Base-by-base conservation (phyloP, 2,797 vertebrate genomes). In the Apodemus agrarius region DNA sequence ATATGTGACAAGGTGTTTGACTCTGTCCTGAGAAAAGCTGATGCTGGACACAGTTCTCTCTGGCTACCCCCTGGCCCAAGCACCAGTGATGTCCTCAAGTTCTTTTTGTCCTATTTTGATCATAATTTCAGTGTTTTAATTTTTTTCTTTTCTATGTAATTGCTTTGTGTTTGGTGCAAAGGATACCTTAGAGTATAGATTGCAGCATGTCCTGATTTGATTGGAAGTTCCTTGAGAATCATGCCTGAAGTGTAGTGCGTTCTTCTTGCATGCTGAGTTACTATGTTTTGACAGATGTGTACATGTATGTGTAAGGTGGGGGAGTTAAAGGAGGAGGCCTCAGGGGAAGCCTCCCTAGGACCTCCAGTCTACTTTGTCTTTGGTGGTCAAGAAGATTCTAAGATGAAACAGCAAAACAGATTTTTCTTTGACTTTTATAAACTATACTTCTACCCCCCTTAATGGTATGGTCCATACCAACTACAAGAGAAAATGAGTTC, bases 141-240 rank as follows among this genome's bases (percentile, higher is more conserved):
- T 84, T 79, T 96, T 87, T 26, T 80, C 8, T 61, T 81, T 81
- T 74, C 75, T 92, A 22, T 92, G 76, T 76, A 52, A 76, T 81
- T 76, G 24, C 31, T 54, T 93, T 96, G 69, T 96, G 22, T 93
- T 89, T 96, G 54, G n/a, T 89, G 4, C 54, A 85, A 89, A 95
- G 82, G 49, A 31, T 14, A 89, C 46, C 49, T 95, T 61, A 94
- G 31, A 88, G 67, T 91, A 46, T 61, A 91, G 91, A 69, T 61
- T 84, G 61, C 0, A 86, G 61, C 0, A 79, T 6, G 37, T 92
- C 43, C 89, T 95, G 9, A 74, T 85, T 69, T 22, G 49, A 52
- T 85, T 49, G 12, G 43, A 79, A 91, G 10, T 61, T 22, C 12
- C 17, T 37, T 72, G 67, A 61, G 46, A 74, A 49, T 93, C 21